phyloP scores from a whole-genome alignment of 1,140 invertebrate genomes.

The Holotrichia oblita region DNA sequence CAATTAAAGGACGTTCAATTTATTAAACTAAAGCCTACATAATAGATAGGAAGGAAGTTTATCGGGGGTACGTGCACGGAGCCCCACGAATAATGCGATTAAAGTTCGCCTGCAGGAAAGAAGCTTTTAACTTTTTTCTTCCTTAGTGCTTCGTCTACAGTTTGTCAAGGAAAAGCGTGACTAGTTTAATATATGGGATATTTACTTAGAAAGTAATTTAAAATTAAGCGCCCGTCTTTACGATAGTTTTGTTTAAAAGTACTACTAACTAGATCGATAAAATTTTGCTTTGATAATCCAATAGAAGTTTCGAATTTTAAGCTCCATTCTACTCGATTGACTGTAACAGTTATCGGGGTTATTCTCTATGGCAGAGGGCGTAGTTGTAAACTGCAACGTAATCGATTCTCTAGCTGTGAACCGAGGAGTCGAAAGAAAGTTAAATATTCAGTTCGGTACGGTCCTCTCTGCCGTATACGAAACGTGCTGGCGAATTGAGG shows the following conservation, averaged over 20 bases:
- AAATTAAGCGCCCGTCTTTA: too few relatives aligned
- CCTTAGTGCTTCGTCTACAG: not conserved
- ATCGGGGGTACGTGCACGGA: not conserved
- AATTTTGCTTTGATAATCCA: too few relatives aligned
- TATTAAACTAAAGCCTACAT: slow-evolving; percentile 31
- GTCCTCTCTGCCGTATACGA: slow-evolving; percentile 1
- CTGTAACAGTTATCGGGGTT: too few relatives aligned
- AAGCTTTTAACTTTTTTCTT: not conserved
- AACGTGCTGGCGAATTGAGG: slow-evolving; percentile 3
- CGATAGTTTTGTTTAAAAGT: too few relatives aligned
- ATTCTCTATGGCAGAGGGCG: not conserved
- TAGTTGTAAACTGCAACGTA: slow-evolving; percentile 24
- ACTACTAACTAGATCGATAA: too few relatives aligned
- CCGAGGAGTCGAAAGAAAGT: not conserved
- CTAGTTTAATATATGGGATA: too few relatives aligned
- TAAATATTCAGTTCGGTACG: slow-evolving; percentile 20
- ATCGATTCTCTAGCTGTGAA: slow-evolving; percentile 5
- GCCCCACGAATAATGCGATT: not conserved
- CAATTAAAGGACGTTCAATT: slow-evolving; percentile 13
- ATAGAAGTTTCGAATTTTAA: too few relatives aligned
- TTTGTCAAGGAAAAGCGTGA: too few relatives aligned
- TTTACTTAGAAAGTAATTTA: too few relatives aligned
- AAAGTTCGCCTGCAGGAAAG: not conserved
- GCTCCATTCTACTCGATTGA: too few relatives aligned
- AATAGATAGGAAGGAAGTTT: not conserved